phyloP scores from a whole-genome alignment of 2,888 invertebrate genomes.

The Lasioglossum figueresi region DNA sequence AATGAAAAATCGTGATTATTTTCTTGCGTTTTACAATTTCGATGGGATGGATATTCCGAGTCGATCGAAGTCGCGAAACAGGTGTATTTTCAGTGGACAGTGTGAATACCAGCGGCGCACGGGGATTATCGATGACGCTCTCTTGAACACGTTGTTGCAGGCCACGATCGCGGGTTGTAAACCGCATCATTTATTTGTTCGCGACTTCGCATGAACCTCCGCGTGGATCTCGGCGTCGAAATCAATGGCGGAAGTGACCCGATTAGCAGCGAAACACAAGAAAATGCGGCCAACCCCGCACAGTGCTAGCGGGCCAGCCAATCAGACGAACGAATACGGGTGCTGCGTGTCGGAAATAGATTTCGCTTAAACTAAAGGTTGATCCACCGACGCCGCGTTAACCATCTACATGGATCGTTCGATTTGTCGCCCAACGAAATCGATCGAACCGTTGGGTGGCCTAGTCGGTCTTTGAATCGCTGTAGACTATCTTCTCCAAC shows the following conservation, averaged over 20 bases:
- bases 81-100: constrained; percentile 23
- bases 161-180: background rate
- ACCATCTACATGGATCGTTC: constrained; percentile 60
- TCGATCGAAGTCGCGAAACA: background rate
- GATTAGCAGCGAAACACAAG: constrained; percentile 79
- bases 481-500: constrained; percentile 9
- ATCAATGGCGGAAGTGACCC: constrained; percentile 81
- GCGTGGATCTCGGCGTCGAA: constrained; percentile 52
- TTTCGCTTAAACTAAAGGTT: constrained; percentile 78
- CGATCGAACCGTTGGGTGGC: constrained; percentile 12
- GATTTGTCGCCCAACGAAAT: constrained; percentile 44
- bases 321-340: constrained; percentile 76
- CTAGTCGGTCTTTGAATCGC: background rate
- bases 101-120: constrained; percentile 22
- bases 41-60: background rate
- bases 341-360: constrained; percentile 81
- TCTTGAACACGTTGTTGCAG: background rate
- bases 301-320: constrained; percentile 76
- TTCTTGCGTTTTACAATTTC: background rate
- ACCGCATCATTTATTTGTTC: constrained; percentile 55
- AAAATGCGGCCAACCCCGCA: constrained; percentile 82
- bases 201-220: constrained; percentile 34
- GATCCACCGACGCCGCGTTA: constrained; percentile 69
- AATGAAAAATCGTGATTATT: background rate
- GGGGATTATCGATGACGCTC: constrained; percentile 22